A percentile compares a stretch with the other conserved stretches of the same genome.
phyloP scores from a whole-genome alignment of 2,113 vertebrate genomes.

The Azemiops feae region DNA sequence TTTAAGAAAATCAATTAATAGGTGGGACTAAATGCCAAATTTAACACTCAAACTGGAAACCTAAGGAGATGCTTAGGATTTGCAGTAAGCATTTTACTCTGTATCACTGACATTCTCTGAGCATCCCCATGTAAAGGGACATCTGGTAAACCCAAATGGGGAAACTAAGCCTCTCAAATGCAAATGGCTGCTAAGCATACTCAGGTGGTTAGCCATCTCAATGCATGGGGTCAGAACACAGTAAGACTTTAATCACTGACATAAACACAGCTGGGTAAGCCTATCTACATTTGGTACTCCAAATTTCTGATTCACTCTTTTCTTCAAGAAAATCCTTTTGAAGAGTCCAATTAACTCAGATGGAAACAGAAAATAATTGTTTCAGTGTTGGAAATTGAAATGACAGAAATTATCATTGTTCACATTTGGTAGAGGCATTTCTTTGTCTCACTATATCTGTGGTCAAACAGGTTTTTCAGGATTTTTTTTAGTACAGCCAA shows the following conservation, averaged over 20 bases:
- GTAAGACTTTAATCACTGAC: conserved; percentile 67
- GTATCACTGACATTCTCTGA: not conserved
- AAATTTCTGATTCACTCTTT: conserved; percentile 52
- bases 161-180: conserved; percentile 53
- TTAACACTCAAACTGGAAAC: not conserved
- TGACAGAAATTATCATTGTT: not conserved
- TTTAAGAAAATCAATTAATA: not conserved
- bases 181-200: conserved; percentile 64
- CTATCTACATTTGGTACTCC: conserved; percentile 61
- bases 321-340: conserved; percentile 30
- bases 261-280: conserved; percentile 71
- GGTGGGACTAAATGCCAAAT: not conserved
- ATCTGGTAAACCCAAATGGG: conserved; percentile 40
- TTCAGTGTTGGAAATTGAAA: not conserved
- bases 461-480: conserved; percentile 2
- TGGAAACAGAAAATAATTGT: not conserved
- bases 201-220: conserved; percentile 67
- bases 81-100: conserved; percentile 13
- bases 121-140: conserved; percentile 39
- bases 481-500: not conserved
- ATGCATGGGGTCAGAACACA: conserved; percentile 64
- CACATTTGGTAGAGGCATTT: not conserved
- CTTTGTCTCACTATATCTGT: not conserved
- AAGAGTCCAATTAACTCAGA: conserved; percentile 18
- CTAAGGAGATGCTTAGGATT: not conserved